Conservation (phyloP, 1,140 invertebrate species). For the Bilobella aurantiaca region DNA sequence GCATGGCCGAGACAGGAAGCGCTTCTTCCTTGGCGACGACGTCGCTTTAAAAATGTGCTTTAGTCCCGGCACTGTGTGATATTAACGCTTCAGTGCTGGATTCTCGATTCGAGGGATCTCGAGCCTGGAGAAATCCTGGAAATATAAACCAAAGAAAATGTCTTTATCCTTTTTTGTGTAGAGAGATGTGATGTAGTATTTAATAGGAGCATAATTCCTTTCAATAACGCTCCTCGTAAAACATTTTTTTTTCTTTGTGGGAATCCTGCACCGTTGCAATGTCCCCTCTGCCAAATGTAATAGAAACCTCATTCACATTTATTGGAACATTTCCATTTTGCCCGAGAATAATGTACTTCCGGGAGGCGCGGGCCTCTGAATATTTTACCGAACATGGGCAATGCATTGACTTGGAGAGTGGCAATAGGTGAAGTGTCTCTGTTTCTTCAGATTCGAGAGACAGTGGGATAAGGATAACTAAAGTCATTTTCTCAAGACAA, state of each 20-base stretch:
- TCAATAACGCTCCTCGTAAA: not conserved
- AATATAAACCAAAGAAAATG: not conserved
- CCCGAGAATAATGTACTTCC: no score
- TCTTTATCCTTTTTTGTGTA: not conserved
- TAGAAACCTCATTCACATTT: no score
- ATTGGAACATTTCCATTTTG: no score
- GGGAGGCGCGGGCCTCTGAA: no score
- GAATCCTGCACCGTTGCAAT: no score
- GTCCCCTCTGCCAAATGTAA: no score
- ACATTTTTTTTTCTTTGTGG: no score
- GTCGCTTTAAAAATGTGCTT: no score
- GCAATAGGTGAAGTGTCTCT: no score
- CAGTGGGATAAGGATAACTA: no score
- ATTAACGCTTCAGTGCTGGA: not conserved
- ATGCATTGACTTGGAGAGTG: not conserved
- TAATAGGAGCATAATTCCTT: constrained; percentile 8
- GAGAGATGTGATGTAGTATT: not conserved
- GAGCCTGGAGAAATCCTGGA: not conserved
- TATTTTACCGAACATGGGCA: no score
- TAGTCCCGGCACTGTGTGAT: not conserved
- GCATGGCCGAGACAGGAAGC: not conserved
- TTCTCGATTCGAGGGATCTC: not conserved
- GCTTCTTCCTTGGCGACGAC: not conserved
- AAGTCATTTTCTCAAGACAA: not conserved
- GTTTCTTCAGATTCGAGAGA: no score